Conservation (phyloP, 2,888 invertebrate species). For the Chrysina gloriosa region DNA sequence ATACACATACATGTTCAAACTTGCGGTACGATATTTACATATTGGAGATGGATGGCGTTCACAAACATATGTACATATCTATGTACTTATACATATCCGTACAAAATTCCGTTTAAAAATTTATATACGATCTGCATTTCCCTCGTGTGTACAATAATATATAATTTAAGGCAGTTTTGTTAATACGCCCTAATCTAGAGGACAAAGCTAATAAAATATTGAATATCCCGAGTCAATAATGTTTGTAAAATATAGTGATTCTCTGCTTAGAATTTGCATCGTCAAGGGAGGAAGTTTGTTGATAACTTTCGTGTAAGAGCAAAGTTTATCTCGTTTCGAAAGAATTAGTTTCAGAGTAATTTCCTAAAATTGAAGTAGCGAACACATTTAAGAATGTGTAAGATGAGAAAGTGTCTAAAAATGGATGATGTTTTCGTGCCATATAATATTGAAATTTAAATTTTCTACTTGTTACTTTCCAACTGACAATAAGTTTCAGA, state of each 20-base stretch:
- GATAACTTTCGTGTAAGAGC: slow-evolving; percentile 1
- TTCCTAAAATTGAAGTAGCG: too few relatives aligned
- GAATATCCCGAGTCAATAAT: slow-evolving; percentile 10
- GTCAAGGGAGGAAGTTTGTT: neutral
- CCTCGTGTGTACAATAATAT: slow-evolving; percentile 12
- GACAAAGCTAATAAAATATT: slow-evolving; percentile 11
- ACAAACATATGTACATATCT: too few relatives aligned
- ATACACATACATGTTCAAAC: too few relatives aligned
- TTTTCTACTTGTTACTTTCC: too few relatives aligned
- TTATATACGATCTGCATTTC: slow-evolving; percentile 7
- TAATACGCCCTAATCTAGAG: slow-evolving; percentile 10
- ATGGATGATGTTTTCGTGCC: too few relatives aligned
- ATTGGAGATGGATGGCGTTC: too few relatives aligned
- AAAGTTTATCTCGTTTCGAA: neutral
- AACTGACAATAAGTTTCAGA: too few relatives aligned
- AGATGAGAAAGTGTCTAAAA: too few relatives aligned
- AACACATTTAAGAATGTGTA: too few relatives aligned
- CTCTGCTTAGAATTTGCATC: neutral
- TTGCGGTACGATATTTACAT: too few relatives aligned
- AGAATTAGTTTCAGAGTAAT: too few relatives aligned
- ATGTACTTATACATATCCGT: neutral
- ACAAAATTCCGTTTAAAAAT: neutral
- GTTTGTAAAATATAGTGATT: slow-evolving; percentile 7
- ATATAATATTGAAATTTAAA: too few relatives aligned
- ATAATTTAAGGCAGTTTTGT: slow-evolving; percentile 17